Base-by-base conservation (phyloP, 2,113 vertebrate genomes). In the Saguinus imperator region DNA sequence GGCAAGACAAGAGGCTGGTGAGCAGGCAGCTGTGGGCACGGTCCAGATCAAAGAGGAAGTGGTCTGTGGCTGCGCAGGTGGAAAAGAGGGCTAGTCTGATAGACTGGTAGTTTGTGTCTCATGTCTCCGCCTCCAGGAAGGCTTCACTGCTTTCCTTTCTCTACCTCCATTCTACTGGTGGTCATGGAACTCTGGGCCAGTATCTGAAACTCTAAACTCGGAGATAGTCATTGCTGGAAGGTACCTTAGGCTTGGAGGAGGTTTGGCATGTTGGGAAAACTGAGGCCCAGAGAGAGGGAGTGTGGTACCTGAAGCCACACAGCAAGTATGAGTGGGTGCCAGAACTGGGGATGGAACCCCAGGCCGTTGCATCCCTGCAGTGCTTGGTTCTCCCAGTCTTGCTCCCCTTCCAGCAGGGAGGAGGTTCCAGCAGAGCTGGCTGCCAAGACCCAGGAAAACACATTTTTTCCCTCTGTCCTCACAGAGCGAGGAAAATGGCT, bases 391-490 rank as follows among this genome's bases (percentile, higher is more conserved):
- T 57, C 84, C 84, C 83, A 40, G 75, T 68, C 91, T 50, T 9
- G 37, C n/a, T 70, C 21, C 48, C 48, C 94, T 57, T 86, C 81
- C 91, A 76, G 72, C 79, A 94, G 96, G 96, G 98, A 97, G 97
- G 96, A 91, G 97, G 96, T 84, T 79, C 45, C 45, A 16, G 40
- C 35, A 2, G 58, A 2, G 5, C 87, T 32, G 29, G 75, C 95
- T 97, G 97, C 93, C 96, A 97, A 97, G 87, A 89, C 82, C 89
- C 94, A 92, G 81, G 94, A 97, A 98, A 98, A 98, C 98, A 98
- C 97, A 98, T 98, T 98, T 98, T 98, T 98, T 98, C 97, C 97
- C 94, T 96, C 91, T 98, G 96, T 97, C 97, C 97, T 98, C 98
- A 98, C 96, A 93, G 87, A 95, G 91, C 94, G 91, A 95, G 96